Conservation (phyloP, 64 coral and sea anemone species). For the Trachythela sp. region DNA sequence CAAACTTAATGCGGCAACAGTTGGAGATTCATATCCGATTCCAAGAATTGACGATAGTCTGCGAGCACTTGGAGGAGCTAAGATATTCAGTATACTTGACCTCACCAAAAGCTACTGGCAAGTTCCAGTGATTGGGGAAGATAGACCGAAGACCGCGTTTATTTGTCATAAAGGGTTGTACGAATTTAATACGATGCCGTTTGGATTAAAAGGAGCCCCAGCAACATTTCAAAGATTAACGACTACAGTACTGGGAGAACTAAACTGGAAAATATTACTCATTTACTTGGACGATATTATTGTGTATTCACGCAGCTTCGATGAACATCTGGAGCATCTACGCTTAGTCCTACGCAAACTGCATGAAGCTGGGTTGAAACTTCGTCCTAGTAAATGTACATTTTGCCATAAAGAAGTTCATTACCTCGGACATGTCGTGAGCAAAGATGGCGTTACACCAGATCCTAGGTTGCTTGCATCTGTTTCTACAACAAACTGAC, state of each 20-base stretch:
- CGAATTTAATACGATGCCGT: slow-evolving; percentile 37
- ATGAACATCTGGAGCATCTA: slow-evolving; percentile 26
- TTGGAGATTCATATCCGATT: too few relatives aligned
- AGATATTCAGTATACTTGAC: too few relatives aligned
- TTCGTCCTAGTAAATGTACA: slow-evolving; percentile 14
- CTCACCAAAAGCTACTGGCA: too few relatives aligned
- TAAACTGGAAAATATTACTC: background rate
- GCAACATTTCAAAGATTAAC: slow-evolving; percentile 43
- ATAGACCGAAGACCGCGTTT: slow-evolving; percentile 41
- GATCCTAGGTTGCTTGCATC: slow-evolving; percentile 6
- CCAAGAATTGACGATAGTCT: too few relatives aligned
- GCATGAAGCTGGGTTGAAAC: slow-evolving; percentile 9
- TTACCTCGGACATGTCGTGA: slow-evolving; percentile 26
- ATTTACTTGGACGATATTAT: slow-evolving; percentile 27
- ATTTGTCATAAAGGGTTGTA: slow-evolving; percentile 27
- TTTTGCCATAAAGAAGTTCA: slow-evolving; percentile 35
- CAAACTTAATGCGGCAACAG: too few relatives aligned
- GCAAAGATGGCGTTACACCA: slow-evolving; percentile 15
- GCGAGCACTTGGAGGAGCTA: too few relatives aligned
- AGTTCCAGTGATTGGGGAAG: too few relatives aligned
- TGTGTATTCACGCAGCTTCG: slow-evolving; percentile 23
- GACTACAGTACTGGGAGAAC: slow-evolving; percentile 3
- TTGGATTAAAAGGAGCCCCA: slow-evolving; percentile 11
- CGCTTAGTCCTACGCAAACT: slow-evolving; percentile 22
- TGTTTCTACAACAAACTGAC: background rate